Evolutionary conservation across 2,797 vertebrate genomes (phyloP).

Genomic region (Pseudotriccus pelzelni): DNA sequence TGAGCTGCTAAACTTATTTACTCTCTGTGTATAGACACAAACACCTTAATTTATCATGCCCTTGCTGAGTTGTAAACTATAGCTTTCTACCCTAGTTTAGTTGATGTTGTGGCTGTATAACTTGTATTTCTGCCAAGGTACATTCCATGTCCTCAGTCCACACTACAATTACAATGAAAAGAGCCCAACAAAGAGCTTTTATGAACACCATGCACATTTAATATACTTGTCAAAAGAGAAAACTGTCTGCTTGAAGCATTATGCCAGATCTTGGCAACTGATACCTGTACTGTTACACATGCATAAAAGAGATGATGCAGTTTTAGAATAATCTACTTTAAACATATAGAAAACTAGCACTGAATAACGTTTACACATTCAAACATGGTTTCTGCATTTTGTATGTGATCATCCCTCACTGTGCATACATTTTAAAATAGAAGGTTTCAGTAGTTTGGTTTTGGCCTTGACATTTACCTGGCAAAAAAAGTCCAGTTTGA

Average conservation of each 20-base stretch:
- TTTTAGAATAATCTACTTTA: background rate
- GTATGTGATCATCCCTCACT: background rate
- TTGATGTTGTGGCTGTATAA: background rate
- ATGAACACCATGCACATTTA: background rate
- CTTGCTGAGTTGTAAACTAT: background rate
- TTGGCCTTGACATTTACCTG: background rate
- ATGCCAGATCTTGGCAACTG: background rate
- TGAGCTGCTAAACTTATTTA: background rate
- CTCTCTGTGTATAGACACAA: background rate
- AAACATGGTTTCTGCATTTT: background rate
- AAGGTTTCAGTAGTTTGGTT: background rate
- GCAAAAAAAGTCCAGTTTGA: background rate
- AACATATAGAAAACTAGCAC: background rate
- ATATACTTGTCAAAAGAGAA: background rate
- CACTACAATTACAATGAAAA: background rate
- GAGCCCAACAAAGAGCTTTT: background rate
- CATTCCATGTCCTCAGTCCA: background rate
- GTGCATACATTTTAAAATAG: background rate
- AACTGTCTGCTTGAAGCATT: background rate
- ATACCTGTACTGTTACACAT: background rate
- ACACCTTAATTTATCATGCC: background rate
- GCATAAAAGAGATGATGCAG: background rate
- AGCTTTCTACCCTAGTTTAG: background rate
- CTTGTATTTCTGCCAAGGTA: background rate
- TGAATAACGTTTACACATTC: background rate